Percentiles rank a stretch among this genome's conserved stretches.
phyloP scores from a whole-genome alignment of 2,888 invertebrate genomes.

The Stenurella melanura region DNA sequence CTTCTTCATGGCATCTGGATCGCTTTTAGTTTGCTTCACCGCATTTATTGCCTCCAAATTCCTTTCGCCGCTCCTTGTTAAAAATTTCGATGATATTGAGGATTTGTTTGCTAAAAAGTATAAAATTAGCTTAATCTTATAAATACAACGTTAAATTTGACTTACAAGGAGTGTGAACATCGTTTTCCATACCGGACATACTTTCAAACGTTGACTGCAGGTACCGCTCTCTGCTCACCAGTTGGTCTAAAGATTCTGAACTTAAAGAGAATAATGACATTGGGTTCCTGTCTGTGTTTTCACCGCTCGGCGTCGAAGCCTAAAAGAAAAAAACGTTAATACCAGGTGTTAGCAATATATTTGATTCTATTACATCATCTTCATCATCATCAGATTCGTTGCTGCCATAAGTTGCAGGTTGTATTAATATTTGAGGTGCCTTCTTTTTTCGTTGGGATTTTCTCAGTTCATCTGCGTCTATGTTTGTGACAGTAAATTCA shows the following conservation, averaged over 20 bases:
- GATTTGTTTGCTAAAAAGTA: constrained; percentile 73
- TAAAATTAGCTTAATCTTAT: background rate
- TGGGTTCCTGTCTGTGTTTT: constrained; percentile 86
- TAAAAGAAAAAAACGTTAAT: constrained; percentile 59
- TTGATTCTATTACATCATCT: constrained; percentile 75
- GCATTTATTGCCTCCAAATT: constrained; percentile 77
- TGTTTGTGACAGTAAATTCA: constrained; percentile 91
- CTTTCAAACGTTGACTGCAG: constrained; percentile 83
- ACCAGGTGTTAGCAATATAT: background rate
- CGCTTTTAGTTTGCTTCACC: constrained; percentile 76
- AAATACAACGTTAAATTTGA: background rate
- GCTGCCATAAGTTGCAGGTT: constrained; percentile 74
- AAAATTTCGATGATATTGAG: constrained; percentile 80
- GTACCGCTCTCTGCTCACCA: constrained; percentile 78
- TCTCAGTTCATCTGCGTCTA: constrained; percentile 89
- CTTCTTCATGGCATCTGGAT: constrained; percentile 80
- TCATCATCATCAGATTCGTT: constrained; percentile 86
- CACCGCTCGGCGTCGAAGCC: constrained; percentile 88
- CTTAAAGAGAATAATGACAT: constrained; percentile 83
- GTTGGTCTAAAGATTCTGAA: constrained; percentile 79
- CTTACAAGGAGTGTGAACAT: constrained; percentile 58
- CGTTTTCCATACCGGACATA: constrained; percentile 79
- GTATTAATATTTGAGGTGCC: constrained; percentile 61
- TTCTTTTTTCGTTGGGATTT: constrained; percentile 84
- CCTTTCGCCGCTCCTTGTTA: constrained; percentile 67